Evolutionary conservation across 2,113 vertebrate species (phyloP).

Genomic region (Microtus oregoni): DNA sequence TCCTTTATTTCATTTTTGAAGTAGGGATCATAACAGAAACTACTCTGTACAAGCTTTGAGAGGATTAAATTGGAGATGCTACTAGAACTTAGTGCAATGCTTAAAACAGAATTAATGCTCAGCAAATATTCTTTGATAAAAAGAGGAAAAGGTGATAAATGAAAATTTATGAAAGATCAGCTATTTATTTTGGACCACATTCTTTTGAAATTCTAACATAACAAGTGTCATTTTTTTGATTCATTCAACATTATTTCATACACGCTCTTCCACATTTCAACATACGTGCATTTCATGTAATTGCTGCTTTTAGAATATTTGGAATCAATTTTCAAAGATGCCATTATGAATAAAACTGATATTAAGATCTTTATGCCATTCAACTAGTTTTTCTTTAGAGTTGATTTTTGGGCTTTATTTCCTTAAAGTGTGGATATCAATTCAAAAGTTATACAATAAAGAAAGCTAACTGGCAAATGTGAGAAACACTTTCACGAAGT

Average conservation of each 20-base stretch:
- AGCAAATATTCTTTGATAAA: neutral
- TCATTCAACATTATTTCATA: constrained; percentile 36
- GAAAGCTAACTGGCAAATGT: neutral
- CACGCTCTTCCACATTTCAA: neutral
- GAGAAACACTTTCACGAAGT: neutral
- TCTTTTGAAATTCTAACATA: neutral
- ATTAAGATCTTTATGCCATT: neutral
- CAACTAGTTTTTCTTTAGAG: neutral
- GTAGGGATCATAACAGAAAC: neutral
- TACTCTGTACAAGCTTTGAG: neutral
- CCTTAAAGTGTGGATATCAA: constrained; percentile 17
- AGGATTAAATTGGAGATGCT: neutral
- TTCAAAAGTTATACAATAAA: constrained; percentile 16
- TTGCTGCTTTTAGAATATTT: constrained; percentile 1
- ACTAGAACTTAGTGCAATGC: neutral
- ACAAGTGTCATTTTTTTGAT: neutral
- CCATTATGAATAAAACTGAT: neutral
- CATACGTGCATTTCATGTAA: constrained; percentile 29
- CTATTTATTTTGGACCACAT: constrained; percentile 18
- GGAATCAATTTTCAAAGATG: constrained; percentile 1
- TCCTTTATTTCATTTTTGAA: constrained; percentile 32
- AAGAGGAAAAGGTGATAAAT: neutral
- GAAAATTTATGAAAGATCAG: neutral
- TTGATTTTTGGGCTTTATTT: constrained; percentile 3
- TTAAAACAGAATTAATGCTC: neutral